phyloP scores from a whole-genome alignment of 2,888 invertebrate genomes.

The Hecatera dysodea region DNA sequence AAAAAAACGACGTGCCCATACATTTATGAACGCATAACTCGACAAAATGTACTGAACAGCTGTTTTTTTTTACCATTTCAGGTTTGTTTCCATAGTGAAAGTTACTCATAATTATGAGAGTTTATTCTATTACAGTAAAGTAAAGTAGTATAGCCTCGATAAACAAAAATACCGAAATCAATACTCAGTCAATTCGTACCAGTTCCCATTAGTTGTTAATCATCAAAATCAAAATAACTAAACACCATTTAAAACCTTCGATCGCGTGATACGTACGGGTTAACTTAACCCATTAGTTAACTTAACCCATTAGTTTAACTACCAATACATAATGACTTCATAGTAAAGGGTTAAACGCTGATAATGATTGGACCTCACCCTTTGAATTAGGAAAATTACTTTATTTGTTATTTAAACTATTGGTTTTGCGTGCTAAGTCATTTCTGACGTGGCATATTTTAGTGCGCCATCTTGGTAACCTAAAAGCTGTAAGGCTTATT shows the following conservation, averaged over 20 bases:
- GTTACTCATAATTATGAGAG: too few relatives aligned
- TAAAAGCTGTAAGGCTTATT: neutral
- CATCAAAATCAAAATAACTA: conserved; percentile 61
- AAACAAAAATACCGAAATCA: conserved; percentile 22
- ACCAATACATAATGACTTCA: conserved; percentile 85
- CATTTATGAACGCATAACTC: too few relatives aligned
- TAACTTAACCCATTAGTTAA: conserved; percentile 83
- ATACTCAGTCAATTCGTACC: conserved; percentile 10
- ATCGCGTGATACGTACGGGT: conserved; percentile 81
- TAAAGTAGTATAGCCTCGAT: neutral
- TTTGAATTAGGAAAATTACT: conserved; percentile 72
- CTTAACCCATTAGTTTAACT: conserved; percentile 83
- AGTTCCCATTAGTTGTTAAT: conserved; percentile 48
- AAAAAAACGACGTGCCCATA: too few relatives aligned
- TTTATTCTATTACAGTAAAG: too few relatives aligned
- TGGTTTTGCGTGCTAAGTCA: conserved; percentile 5
- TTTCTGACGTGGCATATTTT: conserved; percentile 1
- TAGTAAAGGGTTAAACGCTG: conserved; percentile 82
- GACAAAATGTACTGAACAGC: too few relatives aligned
- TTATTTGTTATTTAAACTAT: conserved; percentile 63
- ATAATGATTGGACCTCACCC: conserved; percentile 81
- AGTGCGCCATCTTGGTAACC: neutral
- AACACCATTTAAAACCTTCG: conserved; percentile 67
- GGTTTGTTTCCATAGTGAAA: too few relatives aligned
- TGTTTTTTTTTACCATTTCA: too few relatives aligned